Evolutionary conservation across 2,797 vertebrate species (phyloP).

Genomic region (Sebastes alutus): DNA sequence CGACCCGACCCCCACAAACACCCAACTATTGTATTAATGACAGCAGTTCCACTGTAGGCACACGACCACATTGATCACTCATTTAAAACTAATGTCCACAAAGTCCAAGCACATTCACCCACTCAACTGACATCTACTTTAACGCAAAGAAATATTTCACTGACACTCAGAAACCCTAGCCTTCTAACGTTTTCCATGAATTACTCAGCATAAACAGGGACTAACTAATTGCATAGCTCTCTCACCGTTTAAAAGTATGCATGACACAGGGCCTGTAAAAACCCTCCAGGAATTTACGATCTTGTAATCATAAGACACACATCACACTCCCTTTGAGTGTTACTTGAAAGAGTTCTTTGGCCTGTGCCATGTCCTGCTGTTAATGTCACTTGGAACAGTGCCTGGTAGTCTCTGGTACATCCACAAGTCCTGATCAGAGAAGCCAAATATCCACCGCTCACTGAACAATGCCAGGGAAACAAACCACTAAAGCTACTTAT

Average conservation of each 20-base stretch:
- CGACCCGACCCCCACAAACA: slow-evolving; percentile 9
- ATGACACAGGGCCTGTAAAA: background rate
- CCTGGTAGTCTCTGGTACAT: background rate
- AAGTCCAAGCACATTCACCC: background rate
- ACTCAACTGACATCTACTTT: background rate
- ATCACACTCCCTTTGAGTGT: background rate
- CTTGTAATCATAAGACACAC: slow-evolving; percentile 16
- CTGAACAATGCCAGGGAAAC: background rate
- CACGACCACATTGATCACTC: background rate
- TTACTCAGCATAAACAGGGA: background rate
- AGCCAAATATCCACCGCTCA: background rate
- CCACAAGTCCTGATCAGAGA: background rate
- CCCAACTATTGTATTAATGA: slow-evolving; percentile 1
- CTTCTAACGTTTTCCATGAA: background rate
- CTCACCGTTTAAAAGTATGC: background rate
- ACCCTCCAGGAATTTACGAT: slow-evolving; percentile 9
- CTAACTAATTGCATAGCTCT: background rate
- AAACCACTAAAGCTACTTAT: background rate
- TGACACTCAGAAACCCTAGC: background rate
- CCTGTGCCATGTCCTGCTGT: background rate
- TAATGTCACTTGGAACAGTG: background rate
- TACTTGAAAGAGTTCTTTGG: slow-evolving; percentile 13
- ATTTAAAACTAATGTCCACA: slow-evolving; percentile 4
- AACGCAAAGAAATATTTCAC: background rate
- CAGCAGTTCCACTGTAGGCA: background rate